Base-by-base conservation (phyloP, 2,113 vertebrate species). In the Lampris megalopsis region DNA sequence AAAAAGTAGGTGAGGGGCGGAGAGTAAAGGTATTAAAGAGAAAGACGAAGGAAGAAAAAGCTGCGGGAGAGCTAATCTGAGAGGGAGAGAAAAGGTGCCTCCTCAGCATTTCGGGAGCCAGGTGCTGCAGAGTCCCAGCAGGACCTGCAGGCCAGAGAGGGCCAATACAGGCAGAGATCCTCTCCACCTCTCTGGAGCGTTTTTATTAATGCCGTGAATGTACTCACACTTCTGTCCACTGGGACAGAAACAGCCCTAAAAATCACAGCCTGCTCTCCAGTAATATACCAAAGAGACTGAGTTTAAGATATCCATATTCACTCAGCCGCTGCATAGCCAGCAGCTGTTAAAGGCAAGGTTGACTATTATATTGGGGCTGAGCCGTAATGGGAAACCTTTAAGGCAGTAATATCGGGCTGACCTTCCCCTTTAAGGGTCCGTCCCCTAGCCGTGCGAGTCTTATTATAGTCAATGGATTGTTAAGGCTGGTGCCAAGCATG, bases 401-500 rank as follows among this genome's bases (percentile, higher is more conserved):
- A 88, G 88, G 87, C 80, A 72, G 78, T 89, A 88, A 90, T 89
- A 90, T 88, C 80, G 79, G 78, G 64, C 80, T 90, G 92, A 92
- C 90, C 89, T 93, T 93, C 86, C 81, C 88, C 89, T 92, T 91
- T 89, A 84, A 92, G 88, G 86, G 74, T 87, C 84, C 64, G 71
- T 87, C 89, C 84, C 82, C 83, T 50, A 24, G 82, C 81, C 40
- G 69, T 86, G 81, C 78, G 9, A 68, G 67, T 66, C 88, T 87
- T 91, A 90, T 90, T 89, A 86, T 90, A 87, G 86, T 88, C 90
- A 90, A 92, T 89, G 88, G 91, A 86, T 89, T 85, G 74, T 90
- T 86, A 81, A 77, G 82, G 74, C 71, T 60, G 45, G 71, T 82
- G 83, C 88, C 82, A 91, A 82, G 88, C 68, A 62, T 76, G 49